Evolutionary conservation across 2,113 vertebrate genomes (phyloP), one percentile per base, ranked within the genome.

Genomic region (Papio anubis): DNA sequence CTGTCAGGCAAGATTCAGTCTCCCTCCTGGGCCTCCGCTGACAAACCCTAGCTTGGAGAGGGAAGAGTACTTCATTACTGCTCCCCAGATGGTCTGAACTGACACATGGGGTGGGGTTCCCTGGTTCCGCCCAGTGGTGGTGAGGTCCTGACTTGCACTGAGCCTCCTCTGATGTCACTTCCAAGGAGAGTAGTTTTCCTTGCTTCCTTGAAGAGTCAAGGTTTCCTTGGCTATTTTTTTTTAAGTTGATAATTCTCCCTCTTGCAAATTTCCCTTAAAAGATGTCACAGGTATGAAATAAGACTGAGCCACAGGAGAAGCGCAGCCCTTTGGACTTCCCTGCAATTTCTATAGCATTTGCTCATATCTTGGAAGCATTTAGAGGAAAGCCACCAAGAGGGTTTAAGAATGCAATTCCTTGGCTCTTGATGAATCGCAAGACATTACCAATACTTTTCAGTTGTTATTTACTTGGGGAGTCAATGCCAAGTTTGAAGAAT

Each of bases 251-350:
- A 76, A 40, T 45, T 23, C n/a, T 83, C 52, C 18, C 68, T 43
- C 75, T 3, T 27, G 16, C 6, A n/a, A 61, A n/a, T 10, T 25
- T n/a, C 68, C 57, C n/a, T 25, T 38, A 70, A 59, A 92, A 79
- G 14, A 88, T 99, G 98, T 99, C 93, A 98, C 98, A 98, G 98
- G 98, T 0, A 40, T 98, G 98, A 99, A 99, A 99, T 98, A 98
- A 98, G 45, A 81, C 97, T 93, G 98, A 98, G 97, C 98, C 82
- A 98, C 2, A 0, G 80, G 30, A 89, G 66, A 76, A 83, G 95
- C 97, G 76, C 98, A 85, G 21, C 98, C 98, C 97, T 98, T 99
- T 98, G 98, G 98, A 99, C 98, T 90, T 90, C 94, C 98, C 98
- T 93, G 76, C 98, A 38, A 6, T 97, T 98, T 93, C 93, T 99